Conservation (phyloP, 2,113 vertebrate species). For the Prolemur simus region DNA sequence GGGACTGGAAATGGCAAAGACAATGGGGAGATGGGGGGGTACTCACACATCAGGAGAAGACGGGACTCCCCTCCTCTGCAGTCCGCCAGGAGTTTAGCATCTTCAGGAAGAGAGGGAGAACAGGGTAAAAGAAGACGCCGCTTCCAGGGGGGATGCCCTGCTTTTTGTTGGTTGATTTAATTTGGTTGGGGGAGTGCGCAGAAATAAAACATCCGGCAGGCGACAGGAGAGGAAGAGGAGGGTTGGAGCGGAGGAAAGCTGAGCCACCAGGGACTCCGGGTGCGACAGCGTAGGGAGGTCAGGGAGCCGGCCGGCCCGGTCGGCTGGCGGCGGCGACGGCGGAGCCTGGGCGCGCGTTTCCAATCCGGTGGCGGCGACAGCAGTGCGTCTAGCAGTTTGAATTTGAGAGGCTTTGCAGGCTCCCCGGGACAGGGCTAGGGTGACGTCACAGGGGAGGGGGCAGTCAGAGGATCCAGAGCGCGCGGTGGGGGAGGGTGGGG, state of each 20-base stretch:
- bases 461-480: conserved; percentile 41
- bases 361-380: conserved; percentile 1
- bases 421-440: conserved; percentile 62
- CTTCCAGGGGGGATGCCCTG: not conserved
- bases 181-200: not conserved
- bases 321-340: not conserved
- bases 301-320: not conserved
- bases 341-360: conserved; percentile 20
- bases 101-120: conserved; percentile 62
- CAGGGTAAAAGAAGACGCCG: conserved; percentile 42
- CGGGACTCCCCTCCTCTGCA: conserved; percentile 59
- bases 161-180: conserved; percentile 34
- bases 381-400: conserved; percentile 72
- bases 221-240: not conserved
- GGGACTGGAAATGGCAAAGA: not conserved
- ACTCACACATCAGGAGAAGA: conserved; percentile 82
- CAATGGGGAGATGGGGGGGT: not conserved
- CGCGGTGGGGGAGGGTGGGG: conserved; percentile 25
- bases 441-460: conserved; percentile 80
- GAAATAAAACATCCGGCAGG: conserved; percentile 24
- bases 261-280: not conserved
- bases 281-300: not conserved
- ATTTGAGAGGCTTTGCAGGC: conserved; percentile 73
- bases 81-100: conserved; percentile 72
- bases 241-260: not conserved